Conservation (phyloP, 2,888 invertebrate species). For the Atethmia centrago region DNA sequence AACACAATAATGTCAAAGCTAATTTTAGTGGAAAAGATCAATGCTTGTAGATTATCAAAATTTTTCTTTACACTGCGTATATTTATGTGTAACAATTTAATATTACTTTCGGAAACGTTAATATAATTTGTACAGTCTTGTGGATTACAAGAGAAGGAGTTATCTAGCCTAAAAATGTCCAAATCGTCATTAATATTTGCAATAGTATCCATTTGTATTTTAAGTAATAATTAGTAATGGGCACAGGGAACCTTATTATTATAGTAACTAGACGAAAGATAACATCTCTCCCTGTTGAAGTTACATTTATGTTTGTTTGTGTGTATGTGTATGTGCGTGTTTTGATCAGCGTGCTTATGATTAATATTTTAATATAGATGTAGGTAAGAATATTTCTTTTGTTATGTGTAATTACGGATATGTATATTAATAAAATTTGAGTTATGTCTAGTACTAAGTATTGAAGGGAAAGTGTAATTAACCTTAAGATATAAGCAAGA, state of each 20-base stretch:
- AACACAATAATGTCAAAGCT: no score
- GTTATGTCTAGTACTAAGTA: background rate
- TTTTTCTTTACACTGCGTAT: no score
- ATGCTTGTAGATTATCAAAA: no score
- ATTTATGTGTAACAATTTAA: no score
- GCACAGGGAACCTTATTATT: background rate
- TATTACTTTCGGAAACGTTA: no score
- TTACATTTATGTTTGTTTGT: background rate
- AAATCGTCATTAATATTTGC: no score
- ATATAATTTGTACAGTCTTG: no score
- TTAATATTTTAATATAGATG: background rate
- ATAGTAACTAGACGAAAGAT: background rate
- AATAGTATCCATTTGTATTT: slow-evolving; percentile 10
- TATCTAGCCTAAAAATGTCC: no score
- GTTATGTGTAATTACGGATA: background rate
- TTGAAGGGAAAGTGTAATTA: background rate
- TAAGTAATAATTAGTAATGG: background rate
- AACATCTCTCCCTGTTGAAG: background rate
- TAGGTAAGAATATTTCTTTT: background rate
- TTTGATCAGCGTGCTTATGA: background rate
- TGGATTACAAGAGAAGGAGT: no score
- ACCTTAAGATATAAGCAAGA: slow-evolving; percentile 2
- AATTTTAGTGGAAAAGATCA: no score
- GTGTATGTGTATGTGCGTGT: background rate
- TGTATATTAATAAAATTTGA: background rate